Evolutionary conservation across 2,888 invertebrate genomes (phyloP), one percentile per base, ranked within the genome.

Genomic region (Ormyrus rosae): DNA sequence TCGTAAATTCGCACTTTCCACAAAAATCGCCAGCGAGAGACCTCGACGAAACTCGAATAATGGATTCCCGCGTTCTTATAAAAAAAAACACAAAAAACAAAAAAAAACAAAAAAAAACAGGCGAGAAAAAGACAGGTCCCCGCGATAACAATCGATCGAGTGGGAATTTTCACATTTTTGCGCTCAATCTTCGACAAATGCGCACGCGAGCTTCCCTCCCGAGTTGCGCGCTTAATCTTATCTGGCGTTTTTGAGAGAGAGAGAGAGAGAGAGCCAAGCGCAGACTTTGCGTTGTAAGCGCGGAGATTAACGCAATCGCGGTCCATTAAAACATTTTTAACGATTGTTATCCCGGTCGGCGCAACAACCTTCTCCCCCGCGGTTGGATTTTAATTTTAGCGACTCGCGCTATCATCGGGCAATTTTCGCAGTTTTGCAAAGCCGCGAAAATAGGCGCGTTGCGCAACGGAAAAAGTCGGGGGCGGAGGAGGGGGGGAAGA

Each of bases 121-220:
- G 6, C 60, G 9, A 45, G 8, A 9, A 3, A 19, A 13, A 7
- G 68, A 11, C 65, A 53, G 75, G 46, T 68, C 61, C 9, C 68
- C 8, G 56, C 34, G 53, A 60, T 34, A 71, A 45, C 34, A n/a
- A 58, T 67, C 45, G 51, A 55, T 76, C 61, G 53, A 53, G 53
- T 61, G 69, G 61, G 7, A 45, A 55, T 69, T 76, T 63, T 69
- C n/a, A 48, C 46, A 63, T 76, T 69, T 69, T 72, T 63, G 51
- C 10, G 10, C 9, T 50, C 34, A 4, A 34, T 34, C 34, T 4
- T 34, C 34, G 34, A 34, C 34, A 34, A 34, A 34, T 34, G 34
- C 34, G 34, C 34, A 34, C 34, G 53, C 67, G 51, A 63, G 13
- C 10, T 63, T 53, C 8, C 55, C 46, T 4, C 8, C 10, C 34